Base-by-base conservation (phyloP, 2,888 invertebrate genomes). In the Spodoptera picta region DNA sequence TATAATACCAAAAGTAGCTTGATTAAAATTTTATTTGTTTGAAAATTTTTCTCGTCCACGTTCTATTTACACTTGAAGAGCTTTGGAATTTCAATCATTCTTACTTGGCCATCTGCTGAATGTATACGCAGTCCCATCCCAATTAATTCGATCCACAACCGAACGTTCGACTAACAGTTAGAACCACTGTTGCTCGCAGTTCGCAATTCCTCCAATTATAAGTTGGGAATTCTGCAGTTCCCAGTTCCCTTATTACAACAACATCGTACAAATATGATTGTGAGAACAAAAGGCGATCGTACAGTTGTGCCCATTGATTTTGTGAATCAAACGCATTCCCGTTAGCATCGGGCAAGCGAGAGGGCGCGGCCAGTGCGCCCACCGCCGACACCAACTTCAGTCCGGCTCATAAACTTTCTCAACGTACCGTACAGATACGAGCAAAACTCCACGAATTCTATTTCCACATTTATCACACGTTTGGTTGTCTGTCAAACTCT, bases 351-450 rank as follows among this genome's bases (percentile, higher is more conserved):
- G 36, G 36, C 24, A 36, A 19, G 42, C 14, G 43, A 24, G 14
- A 44, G 53, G 59, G 46, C 52, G 62, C 46, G 24, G 44, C 44
- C 53, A 49, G 43, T 59, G 46, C 41, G 64, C 65, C 53, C 68
- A 62, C 63, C n/a, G 23, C 59, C 56, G 69, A 68, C 69, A 69
- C 57, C 58, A 77, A 79, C 77, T 70, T 79, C 47, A 49, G 60
- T 59, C 52, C 51, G 24, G 46, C 60, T 77, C 59, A 60, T 70
- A 77, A 77, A 73, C 74, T 77, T 73, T 53, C 69, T 56, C 60
- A 14, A 59, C 51, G 14, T 48, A 73, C 36, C 47, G 65, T 70
- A 79, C 73, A 58, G 61, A 49, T 51, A 51, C 12, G 50, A 2
- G 43, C 54, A 48, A 19, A 63, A 63, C 45, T 64, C 23, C 24